Percentiles rank a stretch among this genome's conserved stretches.
Conservation (phyloP, 1,140 invertebrate genomes). For the Drosophila takahashii region DNA sequence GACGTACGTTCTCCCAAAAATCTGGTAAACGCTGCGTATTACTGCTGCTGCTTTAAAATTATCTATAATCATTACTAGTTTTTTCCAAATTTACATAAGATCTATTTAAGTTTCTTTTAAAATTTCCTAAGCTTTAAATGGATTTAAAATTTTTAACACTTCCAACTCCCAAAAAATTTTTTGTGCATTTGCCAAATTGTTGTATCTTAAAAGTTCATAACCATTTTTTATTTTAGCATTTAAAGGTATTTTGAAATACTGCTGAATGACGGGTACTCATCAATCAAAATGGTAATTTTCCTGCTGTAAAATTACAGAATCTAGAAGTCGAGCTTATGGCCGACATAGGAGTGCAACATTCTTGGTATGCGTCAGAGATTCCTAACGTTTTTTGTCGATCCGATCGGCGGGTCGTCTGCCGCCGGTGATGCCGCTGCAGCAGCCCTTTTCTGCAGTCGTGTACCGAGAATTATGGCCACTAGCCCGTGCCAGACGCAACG, state of each 20-base stretch:
- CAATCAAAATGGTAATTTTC: background rate
- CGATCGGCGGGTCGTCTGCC: constrained; percentile 42
- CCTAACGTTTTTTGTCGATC: constrained; percentile 50
- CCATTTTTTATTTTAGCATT: no score
- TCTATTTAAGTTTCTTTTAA: no score
- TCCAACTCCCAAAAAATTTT: no score
- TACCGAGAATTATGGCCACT: constrained; percentile 71
- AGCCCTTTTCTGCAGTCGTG: constrained; percentile 53
- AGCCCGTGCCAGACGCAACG: constrained; percentile 77
- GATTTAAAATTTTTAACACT: no score
- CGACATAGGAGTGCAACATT: constrained; percentile 20
- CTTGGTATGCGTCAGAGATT: constrained; percentile 39
- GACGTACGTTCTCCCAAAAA: background rate
- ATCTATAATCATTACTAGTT: no score
- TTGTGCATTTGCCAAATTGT: no score
- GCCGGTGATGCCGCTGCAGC: constrained; percentile 37
- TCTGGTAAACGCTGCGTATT: background rate
- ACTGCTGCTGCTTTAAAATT: no score
- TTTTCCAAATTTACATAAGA: no score
- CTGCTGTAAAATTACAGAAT: constrained; percentile 1
- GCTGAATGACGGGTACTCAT: background rate
- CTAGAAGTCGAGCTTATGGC: background rate
- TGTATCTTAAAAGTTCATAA: no score
- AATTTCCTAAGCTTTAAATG: no score
- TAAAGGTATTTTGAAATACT: no score